A percentile compares a stretch with the other conserved stretches of the same genome.
phyloP scores from a whole-genome alignment of 2,797 vertebrate species.

The Eutrigla gurnardus region DNA sequence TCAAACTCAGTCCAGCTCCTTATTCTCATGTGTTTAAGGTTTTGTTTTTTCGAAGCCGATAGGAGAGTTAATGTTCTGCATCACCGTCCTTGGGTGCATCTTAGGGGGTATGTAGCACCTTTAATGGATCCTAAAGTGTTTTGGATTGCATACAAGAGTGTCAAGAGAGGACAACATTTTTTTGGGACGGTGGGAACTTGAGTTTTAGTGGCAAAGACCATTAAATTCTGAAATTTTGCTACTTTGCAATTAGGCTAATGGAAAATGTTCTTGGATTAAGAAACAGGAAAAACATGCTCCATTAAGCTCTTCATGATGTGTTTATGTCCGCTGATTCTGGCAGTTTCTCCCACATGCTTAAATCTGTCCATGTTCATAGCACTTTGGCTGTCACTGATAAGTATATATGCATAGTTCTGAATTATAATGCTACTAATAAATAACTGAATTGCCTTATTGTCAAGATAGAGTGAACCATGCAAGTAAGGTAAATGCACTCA shows the following conservation, averaged over 20 bases:
- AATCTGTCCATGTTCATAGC: constrained; percentile 47
- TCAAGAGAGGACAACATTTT: constrained; percentile 17
- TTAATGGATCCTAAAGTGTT: constrained; percentile 54
- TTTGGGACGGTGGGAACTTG: background rate
- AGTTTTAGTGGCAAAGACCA: constrained; percentile 44
- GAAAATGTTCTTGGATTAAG: constrained; percentile 70
- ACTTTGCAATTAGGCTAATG: constrained; percentile 76
- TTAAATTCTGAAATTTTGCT: constrained; percentile 64
- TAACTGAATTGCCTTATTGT: background rate
- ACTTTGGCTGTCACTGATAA: constrained; percentile 4
- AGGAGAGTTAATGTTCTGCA: constrained; percentile 5
- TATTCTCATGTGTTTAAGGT: constrained; percentile 16
- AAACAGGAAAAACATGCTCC: constrained; percentile 58
- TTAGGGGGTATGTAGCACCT: constrained; percentile 16
- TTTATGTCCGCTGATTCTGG: constrained; percentile 52
- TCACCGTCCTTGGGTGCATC: constrained; percentile 22
- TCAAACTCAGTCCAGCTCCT: background rate
- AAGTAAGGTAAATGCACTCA: background rate
- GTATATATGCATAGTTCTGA: constrained; percentile 8
- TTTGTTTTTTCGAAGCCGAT: background rate
- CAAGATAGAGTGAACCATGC: background rate
- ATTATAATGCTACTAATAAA: background rate
- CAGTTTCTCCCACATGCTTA: constrained; percentile 48
- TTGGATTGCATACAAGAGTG: constrained; percentile 18
- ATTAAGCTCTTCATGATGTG: constrained; percentile 70